A percentile compares a stretch with the other conserved stretches of the same genome.
Evolutionary conservation across 2,888 invertebrate genomes (phyloP).

Genomic region (Eretmocerus hayati): DNA sequence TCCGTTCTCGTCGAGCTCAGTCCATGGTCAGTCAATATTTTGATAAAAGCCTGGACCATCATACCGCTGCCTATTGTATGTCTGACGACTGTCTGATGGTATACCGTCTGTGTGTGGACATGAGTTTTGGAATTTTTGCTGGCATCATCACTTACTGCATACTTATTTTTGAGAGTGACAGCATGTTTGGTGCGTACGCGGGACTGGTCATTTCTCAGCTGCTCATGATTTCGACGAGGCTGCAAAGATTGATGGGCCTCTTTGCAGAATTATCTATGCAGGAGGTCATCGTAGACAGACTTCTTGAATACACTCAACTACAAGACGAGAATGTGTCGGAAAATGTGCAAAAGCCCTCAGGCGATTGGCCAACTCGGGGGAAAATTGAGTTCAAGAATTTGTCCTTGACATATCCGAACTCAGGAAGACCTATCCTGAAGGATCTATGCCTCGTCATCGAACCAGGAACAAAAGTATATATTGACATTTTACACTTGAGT

Average conservation of each 20-base stretch:
- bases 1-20: constrained; percentile 71
- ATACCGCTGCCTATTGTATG: constrained; percentile 58
- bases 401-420: constrained; percentile 54
- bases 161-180: not conserved
- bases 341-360: constrained; percentile 53
- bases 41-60: constrained; percentile 64
- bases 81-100: constrained; percentile 55
- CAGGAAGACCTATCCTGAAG: no score
- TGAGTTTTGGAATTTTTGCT: constrained; percentile 57
- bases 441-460: no score
- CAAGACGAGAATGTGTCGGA: constrained; percentile 64
- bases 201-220: constrained; percentile 68
- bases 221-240: constrained; percentile 67
- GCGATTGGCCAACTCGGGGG: constrained; percentile 64
- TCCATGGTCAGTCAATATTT: constrained; percentile 68
- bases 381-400: constrained; percentile 57
- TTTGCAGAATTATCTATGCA: not conserved
- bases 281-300: constrained; percentile 64
- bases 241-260: constrained; percentile 48
- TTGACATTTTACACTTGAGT: no score
- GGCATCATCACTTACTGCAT: constrained; percentile 36
- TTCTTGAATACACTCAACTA: constrained; percentile 69
- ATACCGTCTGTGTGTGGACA: constrained; percentile 60
- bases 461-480: no score
- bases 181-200: constrained; percentile 52